These are phyloP conservation scores for Myrmecobius fasciatus DNA, from an alignment of 2,113 vertebrate genomes.

Conservation along the genomic window DNA sequence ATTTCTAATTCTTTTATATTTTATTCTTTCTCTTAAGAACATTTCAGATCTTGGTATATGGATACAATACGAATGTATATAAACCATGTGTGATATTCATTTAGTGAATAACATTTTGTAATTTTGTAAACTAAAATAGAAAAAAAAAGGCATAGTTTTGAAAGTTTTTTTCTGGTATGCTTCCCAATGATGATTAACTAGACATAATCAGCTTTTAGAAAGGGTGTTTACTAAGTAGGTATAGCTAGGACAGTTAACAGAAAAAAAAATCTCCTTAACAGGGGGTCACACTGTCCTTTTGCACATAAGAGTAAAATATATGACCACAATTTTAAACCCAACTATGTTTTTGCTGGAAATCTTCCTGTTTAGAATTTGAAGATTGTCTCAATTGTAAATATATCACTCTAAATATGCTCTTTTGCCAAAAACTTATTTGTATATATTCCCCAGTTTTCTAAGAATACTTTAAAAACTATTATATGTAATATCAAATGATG, in stretches of 20 bases:
- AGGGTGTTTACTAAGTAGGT: neutral
- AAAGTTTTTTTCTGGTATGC: neutral
- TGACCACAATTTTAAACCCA: neutral
- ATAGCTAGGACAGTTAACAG: neutral
- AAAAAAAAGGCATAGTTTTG: constrained; percentile 15
- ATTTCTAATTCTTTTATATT: constrained; percentile 4
- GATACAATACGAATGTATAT: constrained; percentile 14
- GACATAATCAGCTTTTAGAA: neutral
- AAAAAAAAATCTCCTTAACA: neutral
- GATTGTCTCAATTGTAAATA: neutral
- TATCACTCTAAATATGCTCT: neutral
- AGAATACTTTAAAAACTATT: neutral
- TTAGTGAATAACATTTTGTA: constrained; percentile 42
- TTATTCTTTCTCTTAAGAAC: constrained; percentile 5
- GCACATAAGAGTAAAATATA: neutral
- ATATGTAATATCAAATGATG: neutral
- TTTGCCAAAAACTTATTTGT: neutral
- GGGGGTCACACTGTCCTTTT: neutral
- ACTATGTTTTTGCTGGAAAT: neutral
- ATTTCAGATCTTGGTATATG: constrained; percentile 42
- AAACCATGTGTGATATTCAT: neutral
- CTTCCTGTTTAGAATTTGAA: neutral
- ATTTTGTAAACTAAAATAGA: neutral
- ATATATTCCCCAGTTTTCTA: neutral
- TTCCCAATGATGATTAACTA: neutral